Base-by-base conservation (phyloP, 2,113 vertebrate genomes). In the Actinemys pallida region DNA sequence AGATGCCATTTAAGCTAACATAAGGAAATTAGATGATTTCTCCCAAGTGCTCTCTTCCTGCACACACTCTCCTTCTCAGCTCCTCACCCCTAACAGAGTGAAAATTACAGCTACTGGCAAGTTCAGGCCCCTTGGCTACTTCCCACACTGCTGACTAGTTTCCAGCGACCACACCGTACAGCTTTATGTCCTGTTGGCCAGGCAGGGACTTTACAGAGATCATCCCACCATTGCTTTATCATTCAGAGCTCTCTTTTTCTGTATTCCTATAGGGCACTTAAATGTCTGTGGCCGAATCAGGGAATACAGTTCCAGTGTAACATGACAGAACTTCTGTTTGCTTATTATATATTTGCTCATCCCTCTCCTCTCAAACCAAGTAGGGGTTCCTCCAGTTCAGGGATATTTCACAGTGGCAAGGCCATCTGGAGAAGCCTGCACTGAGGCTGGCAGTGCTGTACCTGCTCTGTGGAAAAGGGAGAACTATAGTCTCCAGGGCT, bases 401-500 rank as follows among this genome's bases (percentile, higher is more conserved):
- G 13, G 42, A 78, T 45, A 13, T 78, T 45, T 45, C 42, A 27
- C 75, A 27, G 25, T 76, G 75, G 75, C 39, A 3, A 83, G 84
- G 82, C 47, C 88, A 65, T 94, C 84, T 90, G 84, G 92, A 87
- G 95, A 91, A 92, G 45, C 11, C 42, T 29, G 75, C 42, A 27
- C 12, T 14, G 11, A 27, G 82, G 52, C 85, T 95, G 83, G 89
- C 92, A 88, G 52, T 92, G 50, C 62, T 57, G 42, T 89, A 47
- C 16, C 17, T 62, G 53, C 17, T 47, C 6, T 2, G 7, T 3
- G 6, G 14, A 1, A 3, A 69, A 22, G 85, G 89, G 94, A 95
- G 57, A 13, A 35, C 53, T 87, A 92, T 94, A 85, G 53, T 93
- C 95, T 94, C 88, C 79, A 83, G 87, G 94, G 79, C 89, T 94